phyloP scores from a whole-genome alignment of 2,797 vertebrate species.

The Danio tinwini region DNA sequence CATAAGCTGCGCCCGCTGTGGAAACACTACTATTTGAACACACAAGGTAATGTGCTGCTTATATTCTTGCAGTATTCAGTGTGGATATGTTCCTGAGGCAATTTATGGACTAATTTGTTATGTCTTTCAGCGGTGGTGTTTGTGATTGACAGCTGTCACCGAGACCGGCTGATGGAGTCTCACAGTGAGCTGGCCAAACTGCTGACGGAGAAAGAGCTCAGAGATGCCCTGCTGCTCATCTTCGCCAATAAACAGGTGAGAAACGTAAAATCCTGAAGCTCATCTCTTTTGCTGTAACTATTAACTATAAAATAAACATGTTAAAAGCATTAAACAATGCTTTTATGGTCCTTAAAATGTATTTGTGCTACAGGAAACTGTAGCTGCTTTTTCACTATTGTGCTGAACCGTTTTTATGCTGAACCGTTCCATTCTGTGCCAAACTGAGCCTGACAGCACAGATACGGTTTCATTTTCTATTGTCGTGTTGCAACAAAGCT shows the following conservation, averaged over 20 bases:
- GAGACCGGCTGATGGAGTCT: slow-evolving; percentile 94
- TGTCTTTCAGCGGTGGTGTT: slow-evolving; percentile 90
- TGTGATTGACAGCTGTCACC: slow-evolving; percentile 96
- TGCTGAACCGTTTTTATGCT: too few species aligned
- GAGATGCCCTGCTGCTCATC: slow-evolving; percentile 94
- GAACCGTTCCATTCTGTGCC: too few species aligned
- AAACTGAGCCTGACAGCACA: too few species aligned
- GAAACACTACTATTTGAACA: slow-evolving; percentile 99
- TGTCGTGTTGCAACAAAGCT: too few species aligned
- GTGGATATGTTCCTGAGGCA: background rate
- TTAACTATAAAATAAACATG: too few species aligned
- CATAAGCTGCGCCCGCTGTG: slow-evolving; percentile 97
- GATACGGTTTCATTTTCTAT: too few species aligned
- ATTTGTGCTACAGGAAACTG: too few species aligned
- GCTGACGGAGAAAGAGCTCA: slow-evolving; percentile 95
- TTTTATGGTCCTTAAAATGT: too few species aligned
- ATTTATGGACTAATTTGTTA: background rate
- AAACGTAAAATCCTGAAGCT: too few species aligned
- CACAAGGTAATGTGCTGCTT: slow-evolving; percentile 84
- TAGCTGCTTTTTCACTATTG: too few species aligned
- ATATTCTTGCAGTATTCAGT: background rate
- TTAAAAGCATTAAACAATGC: too few species aligned
- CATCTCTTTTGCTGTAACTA: too few species aligned
- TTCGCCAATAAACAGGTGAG: slow-evolving; percentile 98
- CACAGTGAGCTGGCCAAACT: slow-evolving; percentile 97